Conservation (phyloP, 2,888 invertebrate genomes). For the Lydus trimaculatus region DNA sequence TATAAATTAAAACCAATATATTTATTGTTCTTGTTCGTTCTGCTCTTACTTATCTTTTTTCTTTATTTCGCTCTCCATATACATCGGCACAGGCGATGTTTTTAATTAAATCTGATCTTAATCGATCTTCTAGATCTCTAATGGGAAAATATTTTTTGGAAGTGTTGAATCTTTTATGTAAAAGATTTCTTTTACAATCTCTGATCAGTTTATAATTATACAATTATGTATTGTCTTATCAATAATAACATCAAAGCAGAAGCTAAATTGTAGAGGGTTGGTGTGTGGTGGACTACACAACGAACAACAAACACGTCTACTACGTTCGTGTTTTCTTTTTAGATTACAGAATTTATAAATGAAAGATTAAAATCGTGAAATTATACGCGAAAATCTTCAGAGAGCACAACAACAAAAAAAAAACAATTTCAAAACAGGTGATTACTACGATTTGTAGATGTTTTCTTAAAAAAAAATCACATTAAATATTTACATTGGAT, state of each 20-base stretch:
- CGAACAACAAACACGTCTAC: neutral
- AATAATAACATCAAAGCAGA: slow-evolving; percentile 28
- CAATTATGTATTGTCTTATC: slow-evolving; percentile 35
- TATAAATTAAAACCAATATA: neutral
- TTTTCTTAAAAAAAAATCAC: neutral
- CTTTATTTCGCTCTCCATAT: neutral
- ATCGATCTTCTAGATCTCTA: neutral
- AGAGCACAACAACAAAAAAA: neutral
- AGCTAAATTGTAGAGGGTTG: slow-evolving; percentile 24
- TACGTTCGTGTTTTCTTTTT: neutral
- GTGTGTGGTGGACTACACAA: neutral
- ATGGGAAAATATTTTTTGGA: neutral
- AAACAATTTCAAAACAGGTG: neutral
- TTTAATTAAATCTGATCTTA: slow-evolving; percentile 9
- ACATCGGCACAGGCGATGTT: neutral
- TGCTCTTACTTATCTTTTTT: neutral
- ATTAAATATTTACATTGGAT: slow-evolving; percentile 1
- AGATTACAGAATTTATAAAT: neutral
- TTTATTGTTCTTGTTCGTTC: neutral
- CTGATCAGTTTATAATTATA: slow-evolving; percentile 30
- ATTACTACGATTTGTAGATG: neutral
- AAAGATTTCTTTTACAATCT: neutral
- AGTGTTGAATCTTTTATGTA: slow-evolving; percentile 6
- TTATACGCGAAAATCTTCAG: neutral
- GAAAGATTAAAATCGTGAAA: neutral